Evolutionary conservation across 2,113 vertebrate genomes (phyloP).

Genomic region (Glaucidium brasilianum): DNA sequence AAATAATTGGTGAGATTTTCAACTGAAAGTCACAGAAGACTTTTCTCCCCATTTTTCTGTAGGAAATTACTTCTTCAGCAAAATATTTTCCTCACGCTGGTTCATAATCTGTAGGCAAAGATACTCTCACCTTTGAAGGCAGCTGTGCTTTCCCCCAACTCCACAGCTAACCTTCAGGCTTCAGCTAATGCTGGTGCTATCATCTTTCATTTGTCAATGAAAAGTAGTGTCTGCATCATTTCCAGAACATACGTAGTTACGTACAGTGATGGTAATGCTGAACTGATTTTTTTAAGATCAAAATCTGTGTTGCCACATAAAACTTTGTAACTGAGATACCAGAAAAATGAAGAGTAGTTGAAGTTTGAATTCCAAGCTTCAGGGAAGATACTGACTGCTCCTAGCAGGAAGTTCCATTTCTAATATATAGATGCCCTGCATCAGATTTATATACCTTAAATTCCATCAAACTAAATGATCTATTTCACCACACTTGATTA

Average conservation of each 20-base stretch:
- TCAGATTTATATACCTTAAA: conserved; percentile 28
- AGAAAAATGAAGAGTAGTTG: background rate
- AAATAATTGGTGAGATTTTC: background rate
- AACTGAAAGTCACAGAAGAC: background rate
- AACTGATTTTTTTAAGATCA: background rate
- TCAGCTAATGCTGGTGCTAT: background rate
- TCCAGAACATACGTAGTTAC: background rate
- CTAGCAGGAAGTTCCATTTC: background rate
- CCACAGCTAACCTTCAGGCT: background rate
- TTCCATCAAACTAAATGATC: conserved; percentile 20
- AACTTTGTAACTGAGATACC: background rate
- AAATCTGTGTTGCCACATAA: background rate
- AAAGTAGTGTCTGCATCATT: background rate
- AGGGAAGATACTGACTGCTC: background rate
- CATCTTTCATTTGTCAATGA: background rate
- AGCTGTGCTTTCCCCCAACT: background rate
- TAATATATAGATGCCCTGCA: background rate
- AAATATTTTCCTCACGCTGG: background rate
- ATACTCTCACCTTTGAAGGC: background rate
- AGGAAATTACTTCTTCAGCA: background rate
- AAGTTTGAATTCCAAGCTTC: background rate
- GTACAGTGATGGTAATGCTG: background rate
- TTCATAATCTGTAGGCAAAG: background rate
- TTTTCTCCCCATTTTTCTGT: background rate
- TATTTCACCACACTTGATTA: conserved; percentile 40